These are phyloP conservation scores for Boloria euphrosyne DNA, from an alignment of 2,888 invertebrate species.

Conservation along the genomic window DNA sequence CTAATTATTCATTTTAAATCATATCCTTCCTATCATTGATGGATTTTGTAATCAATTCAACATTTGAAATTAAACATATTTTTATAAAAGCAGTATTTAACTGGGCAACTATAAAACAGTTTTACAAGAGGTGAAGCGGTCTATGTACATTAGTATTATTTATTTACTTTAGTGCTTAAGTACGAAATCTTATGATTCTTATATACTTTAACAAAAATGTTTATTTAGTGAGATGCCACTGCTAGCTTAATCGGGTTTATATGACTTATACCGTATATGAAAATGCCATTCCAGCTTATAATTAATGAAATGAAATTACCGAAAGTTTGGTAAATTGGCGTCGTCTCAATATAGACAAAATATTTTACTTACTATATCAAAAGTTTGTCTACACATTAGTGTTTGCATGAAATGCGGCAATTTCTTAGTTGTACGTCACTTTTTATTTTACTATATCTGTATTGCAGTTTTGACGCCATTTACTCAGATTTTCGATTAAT, in stretches of 20 bases:
- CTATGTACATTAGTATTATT: conserved; percentile 79
- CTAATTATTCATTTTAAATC: too few species aligned
- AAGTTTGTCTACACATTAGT: too few species aligned
- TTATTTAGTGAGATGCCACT: conserved; percentile 65
- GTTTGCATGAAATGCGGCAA: too few species aligned
- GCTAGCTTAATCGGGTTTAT: conserved; percentile 58
- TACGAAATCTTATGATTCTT: conserved; percentile 65
- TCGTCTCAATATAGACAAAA: background rate
- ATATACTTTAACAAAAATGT: conserved; percentile 40
- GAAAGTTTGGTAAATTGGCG: conserved; percentile 2
- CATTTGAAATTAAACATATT: too few species aligned
- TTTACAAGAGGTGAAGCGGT: conserved; percentile 45
- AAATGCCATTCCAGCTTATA: conserved; percentile 50
- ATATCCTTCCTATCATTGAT: too few species aligned
- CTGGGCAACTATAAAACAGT: background rate
- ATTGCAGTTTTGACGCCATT: background rate
- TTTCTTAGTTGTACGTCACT: too few species aligned
- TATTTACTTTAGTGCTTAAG: conserved; percentile 78
- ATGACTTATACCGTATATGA: conserved; percentile 39
- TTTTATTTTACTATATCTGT: too few species aligned
- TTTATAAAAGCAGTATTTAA: background rate
- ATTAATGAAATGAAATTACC: conserved; percentile 17
- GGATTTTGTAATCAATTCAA: too few species aligned
- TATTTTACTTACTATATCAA: too few species aligned
- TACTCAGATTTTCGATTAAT: background rate